Percentiles rank a stretch among this genome's conserved stretches.
Conservation (phyloP, 1,140 invertebrate species). For the Plectrocnemia conspersa region DNA sequence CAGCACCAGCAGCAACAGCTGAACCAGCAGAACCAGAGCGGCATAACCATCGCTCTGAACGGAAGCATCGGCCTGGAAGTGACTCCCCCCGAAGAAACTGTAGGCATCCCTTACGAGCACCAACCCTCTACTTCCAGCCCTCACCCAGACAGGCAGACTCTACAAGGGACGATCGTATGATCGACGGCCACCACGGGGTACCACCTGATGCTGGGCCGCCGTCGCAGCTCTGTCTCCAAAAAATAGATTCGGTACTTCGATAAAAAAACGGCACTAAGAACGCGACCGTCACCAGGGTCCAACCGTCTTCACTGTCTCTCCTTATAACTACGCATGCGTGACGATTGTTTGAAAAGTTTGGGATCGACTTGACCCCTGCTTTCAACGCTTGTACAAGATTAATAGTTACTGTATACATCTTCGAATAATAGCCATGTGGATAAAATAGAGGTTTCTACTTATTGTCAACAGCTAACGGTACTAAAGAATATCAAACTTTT, state of each 20-base stretch:
- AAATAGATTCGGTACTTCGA: slow-evolving; percentile 49
- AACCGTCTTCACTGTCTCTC: background rate
- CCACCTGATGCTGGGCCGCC: slow-evolving; percentile 83
- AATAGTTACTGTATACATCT: background rate
- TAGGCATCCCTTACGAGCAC: slow-evolving; percentile 49
- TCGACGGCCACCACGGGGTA: slow-evolving; percentile 43
- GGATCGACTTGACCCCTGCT: background rate
- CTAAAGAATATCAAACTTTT: too few relatives aligned
- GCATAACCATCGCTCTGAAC: slow-evolving; percentile 77
- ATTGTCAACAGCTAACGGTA: too few relatives aligned
- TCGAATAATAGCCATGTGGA: too few relatives aligned
- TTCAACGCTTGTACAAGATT: background rate
- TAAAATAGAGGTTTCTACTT: too few relatives aligned
- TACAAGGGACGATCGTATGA: slow-evolving; percentile 89
- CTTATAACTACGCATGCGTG: background rate
- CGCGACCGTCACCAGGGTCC: background rate
- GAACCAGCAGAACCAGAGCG: slow-evolving; percentile 57
- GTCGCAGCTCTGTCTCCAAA: slow-evolving; percentile 63
- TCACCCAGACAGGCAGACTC: slow-evolving; percentile 64
- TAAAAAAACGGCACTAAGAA: slow-evolving; percentile 7
- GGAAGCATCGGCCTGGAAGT: slow-evolving; percentile 82
- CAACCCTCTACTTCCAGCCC: slow-evolving; percentile 36
- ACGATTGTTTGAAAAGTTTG: background rate
- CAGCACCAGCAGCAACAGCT: slow-evolving; percentile 59
- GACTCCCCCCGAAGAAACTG: slow-evolving; percentile 72